Percentiles rank a stretch among this genome's conserved stretches.
Conservation (phyloP, 2,113 vertebrate genomes). For the Sorex fumeus region DNA sequence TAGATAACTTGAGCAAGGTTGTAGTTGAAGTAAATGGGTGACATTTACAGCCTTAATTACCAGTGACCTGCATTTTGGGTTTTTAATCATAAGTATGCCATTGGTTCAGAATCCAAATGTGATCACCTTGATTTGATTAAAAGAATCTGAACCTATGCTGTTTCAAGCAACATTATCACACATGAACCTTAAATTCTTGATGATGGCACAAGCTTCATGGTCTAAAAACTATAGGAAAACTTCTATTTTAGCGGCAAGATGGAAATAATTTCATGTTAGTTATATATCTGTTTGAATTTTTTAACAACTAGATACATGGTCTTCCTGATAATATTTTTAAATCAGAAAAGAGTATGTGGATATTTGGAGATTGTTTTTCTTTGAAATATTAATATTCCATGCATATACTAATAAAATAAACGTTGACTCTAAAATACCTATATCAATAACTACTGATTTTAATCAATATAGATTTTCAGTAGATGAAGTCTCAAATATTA, state of each 20-base stretch:
- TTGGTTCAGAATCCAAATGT: conserved; percentile 61
- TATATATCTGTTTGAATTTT: not conserved
- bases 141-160: not conserved
- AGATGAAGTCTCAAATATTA: not conserved
- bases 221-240: not conserved
- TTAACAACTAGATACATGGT: not conserved
- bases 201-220: not conserved
- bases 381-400: conserved; percentile 28
- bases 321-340: not conserved
- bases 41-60: conserved; percentile 74
- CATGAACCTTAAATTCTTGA: conserved; percentile 8
- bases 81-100: conserved; percentile 64
- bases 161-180: conserved; percentile 42
- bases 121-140: conserved; percentile 37
- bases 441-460: not conserved
- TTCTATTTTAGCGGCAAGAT: not conserved
- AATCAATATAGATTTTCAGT: not conserved
- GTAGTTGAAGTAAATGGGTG: conserved; percentile 39
- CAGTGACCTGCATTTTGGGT: conserved; percentile 52
- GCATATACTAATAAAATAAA: conserved; percentile 1
- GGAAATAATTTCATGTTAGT: not conserved
- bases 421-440: not conserved
- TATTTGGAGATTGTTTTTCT: not conserved
- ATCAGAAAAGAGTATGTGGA: accelerated
- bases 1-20: conserved; percentile 29